These are phyloP conservation scores for Pocillopora meandrina DNA, from an alignment of 92 coral and sea anemone species.

Conservation along the genomic window DNA sequence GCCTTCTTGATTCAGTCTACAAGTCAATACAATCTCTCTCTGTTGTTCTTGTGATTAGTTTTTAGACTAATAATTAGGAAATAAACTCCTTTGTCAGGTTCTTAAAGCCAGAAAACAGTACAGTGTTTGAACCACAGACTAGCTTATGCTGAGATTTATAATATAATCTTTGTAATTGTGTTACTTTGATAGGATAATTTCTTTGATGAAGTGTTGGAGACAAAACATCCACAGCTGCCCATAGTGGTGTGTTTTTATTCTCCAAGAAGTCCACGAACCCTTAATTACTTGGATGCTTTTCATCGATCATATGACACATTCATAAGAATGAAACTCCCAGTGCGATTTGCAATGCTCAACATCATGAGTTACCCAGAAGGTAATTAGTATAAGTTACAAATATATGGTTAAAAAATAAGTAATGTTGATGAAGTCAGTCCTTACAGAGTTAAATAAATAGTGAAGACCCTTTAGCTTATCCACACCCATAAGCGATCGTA, in stretches of 20 bases:
- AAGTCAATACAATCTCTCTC: too few species aligned
- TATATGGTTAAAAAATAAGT: too few species aligned
- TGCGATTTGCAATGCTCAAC: slow-evolving; percentile 77
- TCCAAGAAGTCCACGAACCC: slow-evolving; percentile 68
- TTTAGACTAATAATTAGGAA: too few species aligned
- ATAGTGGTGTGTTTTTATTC: slow-evolving; percentile 83
- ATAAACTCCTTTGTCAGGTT: too few species aligned
- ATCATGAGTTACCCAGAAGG: slow-evolving; percentile 75
- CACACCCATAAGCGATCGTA: too few species aligned
- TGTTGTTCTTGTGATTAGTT: too few species aligned
- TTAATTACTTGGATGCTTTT: slow-evolving; percentile 67
- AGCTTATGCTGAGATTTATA: not conserved
- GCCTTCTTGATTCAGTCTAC: too few species aligned
- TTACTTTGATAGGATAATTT: slow-evolving; percentile 68
- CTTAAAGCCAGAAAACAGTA: too few species aligned
- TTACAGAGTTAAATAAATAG: too few species aligned
- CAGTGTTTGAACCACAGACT: not conserved
- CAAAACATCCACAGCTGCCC: slow-evolving; percentile 74
- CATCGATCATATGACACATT: slow-evolving; percentile 55
- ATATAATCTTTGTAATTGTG: not conserved
- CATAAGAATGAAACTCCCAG: slow-evolving; percentile 51
- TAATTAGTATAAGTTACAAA: not conserved
- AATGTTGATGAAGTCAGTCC: too few species aligned
- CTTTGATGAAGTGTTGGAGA: slow-evolving; percentile 68
- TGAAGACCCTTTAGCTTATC: too few species aligned